Conservation (phyloP, 2,113 vertebrate genomes). For the Callorhinus ursinus region DNA sequence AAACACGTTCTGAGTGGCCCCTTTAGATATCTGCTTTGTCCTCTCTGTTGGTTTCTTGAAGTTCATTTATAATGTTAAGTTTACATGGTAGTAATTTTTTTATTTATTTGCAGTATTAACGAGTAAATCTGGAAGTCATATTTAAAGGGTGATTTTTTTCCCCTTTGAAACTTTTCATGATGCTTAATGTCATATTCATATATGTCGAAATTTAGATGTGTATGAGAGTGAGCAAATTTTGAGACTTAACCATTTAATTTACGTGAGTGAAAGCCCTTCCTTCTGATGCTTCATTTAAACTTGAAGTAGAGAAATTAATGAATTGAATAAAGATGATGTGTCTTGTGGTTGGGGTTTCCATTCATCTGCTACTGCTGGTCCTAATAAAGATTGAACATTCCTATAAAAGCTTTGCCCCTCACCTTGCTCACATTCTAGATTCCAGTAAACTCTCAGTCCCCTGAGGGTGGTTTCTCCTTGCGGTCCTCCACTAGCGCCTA, state of each 20-base stretch:
- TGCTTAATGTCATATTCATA: not conserved
- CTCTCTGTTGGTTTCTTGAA: not conserved
- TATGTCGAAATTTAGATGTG: not conserved
- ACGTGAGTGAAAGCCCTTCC: not conserved
- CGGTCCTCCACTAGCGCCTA: rapidly evolving
- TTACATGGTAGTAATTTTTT: not conserved
- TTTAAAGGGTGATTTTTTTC: not conserved
- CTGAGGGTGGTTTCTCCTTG: not conserved
- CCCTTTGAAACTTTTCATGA: conserved; percentile 8
- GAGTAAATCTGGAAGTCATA: not conserved
- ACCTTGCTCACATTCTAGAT: not conserved
- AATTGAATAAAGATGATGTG: not conserved
- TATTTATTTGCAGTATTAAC: not conserved
- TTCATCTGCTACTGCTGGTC: not conserved
- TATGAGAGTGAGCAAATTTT: not conserved
- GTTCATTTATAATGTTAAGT: not conserved
- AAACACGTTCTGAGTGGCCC: not conserved
- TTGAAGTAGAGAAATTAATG: not conserved
- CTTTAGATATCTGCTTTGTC: not conserved
- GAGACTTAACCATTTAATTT: not conserved
- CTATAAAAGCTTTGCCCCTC: not conserved
- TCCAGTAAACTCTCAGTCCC: no score
- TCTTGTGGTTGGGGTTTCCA: not conserved
- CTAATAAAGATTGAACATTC: not conserved
- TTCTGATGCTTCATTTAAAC: not conserved